Conservation (phyloP, 1,140 invertebrate genomes). For the Dysdera silvatica region DNA sequence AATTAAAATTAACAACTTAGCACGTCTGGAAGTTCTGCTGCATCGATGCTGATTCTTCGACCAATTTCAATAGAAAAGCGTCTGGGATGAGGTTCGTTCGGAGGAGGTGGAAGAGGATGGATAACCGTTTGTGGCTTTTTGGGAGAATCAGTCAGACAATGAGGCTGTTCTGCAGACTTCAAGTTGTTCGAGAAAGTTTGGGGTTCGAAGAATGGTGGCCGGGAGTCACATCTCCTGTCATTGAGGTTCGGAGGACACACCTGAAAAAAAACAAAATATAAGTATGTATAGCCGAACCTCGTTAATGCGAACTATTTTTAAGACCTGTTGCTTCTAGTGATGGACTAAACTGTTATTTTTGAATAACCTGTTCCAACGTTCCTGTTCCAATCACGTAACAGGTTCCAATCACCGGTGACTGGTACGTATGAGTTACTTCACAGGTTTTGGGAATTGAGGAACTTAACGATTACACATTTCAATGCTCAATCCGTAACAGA, state of each 20-base stretch:
- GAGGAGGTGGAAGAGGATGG: slow-evolving; percentile 8
- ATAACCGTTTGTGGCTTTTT: slow-evolving; percentile 2
- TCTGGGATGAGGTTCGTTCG: neutral
- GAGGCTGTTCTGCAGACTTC: slow-evolving; percentile 1
- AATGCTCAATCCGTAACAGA: too few species aligned
- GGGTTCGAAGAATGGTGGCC: slow-evolving; percentile 12
- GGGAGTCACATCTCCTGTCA: neutral
- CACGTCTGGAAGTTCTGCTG: slow-evolving; percentile 16
- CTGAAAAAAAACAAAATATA: neutral
- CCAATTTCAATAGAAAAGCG: slow-evolving; percentile 16
- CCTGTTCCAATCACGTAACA: too few species aligned
- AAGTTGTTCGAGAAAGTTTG: slow-evolving; percentile 16
- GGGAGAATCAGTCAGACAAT: neutral
- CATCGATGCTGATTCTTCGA: slow-evolving; percentile 11
- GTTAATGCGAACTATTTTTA: too few species aligned
- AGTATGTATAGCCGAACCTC: neutral
- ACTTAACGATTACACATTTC: too few species aligned
- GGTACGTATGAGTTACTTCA: too few species aligned
- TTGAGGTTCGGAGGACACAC: slow-evolving; percentile 2
- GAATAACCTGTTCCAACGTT: too few species aligned
- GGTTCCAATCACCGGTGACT: too few species aligned
- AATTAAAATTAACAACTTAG: too few species aligned
- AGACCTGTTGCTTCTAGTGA: too few species aligned
- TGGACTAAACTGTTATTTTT: too few species aligned
- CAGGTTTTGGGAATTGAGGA: too few species aligned